Evolutionary conservation across 2,797 vertebrate species (phyloP).

Genomic region (Parotocinclus haroldoi): DNA sequence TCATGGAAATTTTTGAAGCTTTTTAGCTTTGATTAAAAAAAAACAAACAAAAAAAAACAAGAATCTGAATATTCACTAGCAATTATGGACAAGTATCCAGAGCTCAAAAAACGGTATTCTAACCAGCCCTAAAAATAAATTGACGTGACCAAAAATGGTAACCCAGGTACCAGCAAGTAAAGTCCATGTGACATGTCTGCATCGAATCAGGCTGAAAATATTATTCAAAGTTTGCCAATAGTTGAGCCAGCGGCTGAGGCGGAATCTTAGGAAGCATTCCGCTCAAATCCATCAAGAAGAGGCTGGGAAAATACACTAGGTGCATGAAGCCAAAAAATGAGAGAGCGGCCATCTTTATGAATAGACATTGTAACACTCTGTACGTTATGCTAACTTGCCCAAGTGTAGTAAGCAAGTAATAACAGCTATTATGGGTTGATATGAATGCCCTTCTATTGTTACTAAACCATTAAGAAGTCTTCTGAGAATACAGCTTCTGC

Average conservation of each 20-base stretch:
- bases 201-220: constrained; percentile 43
- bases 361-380: no score
- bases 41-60: no score
- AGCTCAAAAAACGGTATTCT: no score
- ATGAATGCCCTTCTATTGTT: neutral
- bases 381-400: no score
- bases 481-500: constrained; percentile 40
- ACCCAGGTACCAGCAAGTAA: no score
- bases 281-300: constrained; percentile 70
- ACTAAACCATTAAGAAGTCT: constrained; percentile 15
- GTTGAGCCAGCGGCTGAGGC: constrained; percentile 56
- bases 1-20: no score
- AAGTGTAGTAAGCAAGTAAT: neutral
- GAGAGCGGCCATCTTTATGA: no score
- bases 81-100: no score
- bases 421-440: neutral
- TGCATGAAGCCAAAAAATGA: constrained; percentile 51
- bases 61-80: no score
- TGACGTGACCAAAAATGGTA: no score
- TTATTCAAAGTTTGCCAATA: constrained; percentile 58
- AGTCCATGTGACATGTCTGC: constrained; percentile 19
- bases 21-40: no score
- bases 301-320: constrained; percentile 53
- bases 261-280: constrained; percentile 73
- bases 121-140: no score